Evolutionary conservation across 1,140 invertebrate genomes (phyloP).

Genomic region (Drosophila leontia): DNA sequence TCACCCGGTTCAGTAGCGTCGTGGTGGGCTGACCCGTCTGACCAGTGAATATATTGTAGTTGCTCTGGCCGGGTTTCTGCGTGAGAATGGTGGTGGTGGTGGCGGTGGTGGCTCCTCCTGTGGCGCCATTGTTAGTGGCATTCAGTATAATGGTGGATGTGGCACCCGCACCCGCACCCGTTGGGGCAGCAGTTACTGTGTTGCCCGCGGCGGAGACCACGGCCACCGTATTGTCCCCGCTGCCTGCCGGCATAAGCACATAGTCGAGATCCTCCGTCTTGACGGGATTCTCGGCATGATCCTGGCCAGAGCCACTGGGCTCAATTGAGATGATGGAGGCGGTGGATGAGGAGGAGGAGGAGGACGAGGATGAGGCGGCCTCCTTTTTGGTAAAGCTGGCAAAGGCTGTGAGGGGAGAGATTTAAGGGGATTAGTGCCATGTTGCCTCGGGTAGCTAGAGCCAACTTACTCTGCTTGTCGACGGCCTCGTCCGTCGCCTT

Average conservation of each 20-base stretch:
- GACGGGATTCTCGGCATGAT: constrained; percentile 24
- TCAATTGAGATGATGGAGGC: constrained; percentile 71
- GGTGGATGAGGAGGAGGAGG: constrained; percentile 60
- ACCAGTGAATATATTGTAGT: constrained; percentile 52
- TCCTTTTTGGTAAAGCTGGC: constrained; percentile 79
- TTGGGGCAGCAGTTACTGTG: background rate
- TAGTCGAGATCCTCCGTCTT: constrained; percentile 59
- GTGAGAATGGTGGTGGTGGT: constrained; percentile 47
- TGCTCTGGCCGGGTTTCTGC: constrained; percentile 42
- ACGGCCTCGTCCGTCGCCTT: constrained; percentile 65
- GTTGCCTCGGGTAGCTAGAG: no score
- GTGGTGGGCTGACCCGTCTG: constrained; percentile 28
- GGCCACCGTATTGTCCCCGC: background rate
- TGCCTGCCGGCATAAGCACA: constrained; percentile 45
- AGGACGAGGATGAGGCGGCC: constrained; percentile 46
- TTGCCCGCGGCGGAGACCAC: background rate
- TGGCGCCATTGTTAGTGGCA: constrained; percentile 37
- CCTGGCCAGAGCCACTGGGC: constrained; percentile 30
- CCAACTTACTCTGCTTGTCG: constrained; percentile 69
- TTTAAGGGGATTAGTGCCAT: background rate
- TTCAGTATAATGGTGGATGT: constrained; percentile 25
- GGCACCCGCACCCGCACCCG: background rate
- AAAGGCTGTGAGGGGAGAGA: constrained; percentile 41
- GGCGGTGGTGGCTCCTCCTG: background rate
- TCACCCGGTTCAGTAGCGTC: constrained; percentile 64